Conservation (phyloP, 2,113 vertebrate genomes). For the Myodes glareolus region DNA sequence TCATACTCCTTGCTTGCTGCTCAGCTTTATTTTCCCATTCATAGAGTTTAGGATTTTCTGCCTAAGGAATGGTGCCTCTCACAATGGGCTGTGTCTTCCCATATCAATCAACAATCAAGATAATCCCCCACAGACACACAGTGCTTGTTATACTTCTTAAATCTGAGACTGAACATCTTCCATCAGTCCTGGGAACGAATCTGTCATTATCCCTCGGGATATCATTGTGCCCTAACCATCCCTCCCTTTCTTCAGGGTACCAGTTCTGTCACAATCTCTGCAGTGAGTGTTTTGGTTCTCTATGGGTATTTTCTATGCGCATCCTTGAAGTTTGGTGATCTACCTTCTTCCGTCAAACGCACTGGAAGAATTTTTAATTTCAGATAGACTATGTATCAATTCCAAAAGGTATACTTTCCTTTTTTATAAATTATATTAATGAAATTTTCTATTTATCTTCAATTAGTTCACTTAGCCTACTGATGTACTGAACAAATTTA, state of each 20-base stretch:
- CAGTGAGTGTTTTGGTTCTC: neutral
- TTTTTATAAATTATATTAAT: neutral
- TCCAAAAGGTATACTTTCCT: neutral
- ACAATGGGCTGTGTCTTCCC: no score
- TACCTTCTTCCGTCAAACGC: neutral
- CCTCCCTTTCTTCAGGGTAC: neutral
- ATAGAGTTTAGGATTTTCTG: no score
- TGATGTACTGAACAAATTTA: neutral
- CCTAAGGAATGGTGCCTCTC: no score
- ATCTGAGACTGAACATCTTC: neutral
- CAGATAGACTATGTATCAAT: neutral
- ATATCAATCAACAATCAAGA: no score
- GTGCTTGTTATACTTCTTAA: neutral
- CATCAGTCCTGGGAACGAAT: neutral
- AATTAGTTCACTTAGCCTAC: neutral
- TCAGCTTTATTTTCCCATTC: no score
- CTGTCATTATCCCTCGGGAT: neutral
- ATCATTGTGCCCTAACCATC: neutral
- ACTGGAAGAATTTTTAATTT: neutral
- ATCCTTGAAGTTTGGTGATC: neutral
- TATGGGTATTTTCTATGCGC: neutral
- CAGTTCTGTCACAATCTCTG: neutral
- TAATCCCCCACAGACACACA: no score
- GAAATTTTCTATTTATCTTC: neutral
- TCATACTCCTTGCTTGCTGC: no score